Conservation (phyloP, 1,140 invertebrate genomes). For the Cotesia glomerata region DNA sequence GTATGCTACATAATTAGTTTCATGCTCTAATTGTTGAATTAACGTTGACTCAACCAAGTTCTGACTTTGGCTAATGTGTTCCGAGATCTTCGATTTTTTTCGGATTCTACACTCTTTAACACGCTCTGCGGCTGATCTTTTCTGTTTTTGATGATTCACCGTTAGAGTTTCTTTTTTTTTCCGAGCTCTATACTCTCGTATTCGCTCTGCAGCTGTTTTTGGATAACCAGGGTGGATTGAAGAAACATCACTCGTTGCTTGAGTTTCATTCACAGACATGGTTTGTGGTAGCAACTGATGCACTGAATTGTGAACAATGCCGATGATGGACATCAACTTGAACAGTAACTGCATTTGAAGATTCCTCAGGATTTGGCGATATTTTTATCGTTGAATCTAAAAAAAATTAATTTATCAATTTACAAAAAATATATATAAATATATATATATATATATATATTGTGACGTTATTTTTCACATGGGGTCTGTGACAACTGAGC, state of each 20-base stretch:
- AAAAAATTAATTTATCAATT: no score
- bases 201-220: background rate
- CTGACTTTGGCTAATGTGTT: slow-evolving; percentile 5
- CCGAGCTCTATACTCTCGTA: background rate
- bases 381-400: no score
- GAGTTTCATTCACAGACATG: no score
- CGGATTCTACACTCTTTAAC: background rate
- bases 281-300: background rate
- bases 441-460: no score
- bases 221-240: background rate
- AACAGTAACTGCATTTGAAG: no score
- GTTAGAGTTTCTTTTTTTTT: background rate
- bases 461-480: no score
- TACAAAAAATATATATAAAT: no score
- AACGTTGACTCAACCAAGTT: background rate
- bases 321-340: background rate
- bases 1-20: background rate
- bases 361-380: no score
- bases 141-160: background rate
- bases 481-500: no score
- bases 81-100: background rate
- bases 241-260: no score
- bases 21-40: background rate
- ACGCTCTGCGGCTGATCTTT: background rate
- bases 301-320: background rate